A percentile compares a stretch with the other conserved stretches of the same genome.
Conservation (phyloP, 2,888 invertebrate species). For the Lepidocyrtoides sp. region DNA sequence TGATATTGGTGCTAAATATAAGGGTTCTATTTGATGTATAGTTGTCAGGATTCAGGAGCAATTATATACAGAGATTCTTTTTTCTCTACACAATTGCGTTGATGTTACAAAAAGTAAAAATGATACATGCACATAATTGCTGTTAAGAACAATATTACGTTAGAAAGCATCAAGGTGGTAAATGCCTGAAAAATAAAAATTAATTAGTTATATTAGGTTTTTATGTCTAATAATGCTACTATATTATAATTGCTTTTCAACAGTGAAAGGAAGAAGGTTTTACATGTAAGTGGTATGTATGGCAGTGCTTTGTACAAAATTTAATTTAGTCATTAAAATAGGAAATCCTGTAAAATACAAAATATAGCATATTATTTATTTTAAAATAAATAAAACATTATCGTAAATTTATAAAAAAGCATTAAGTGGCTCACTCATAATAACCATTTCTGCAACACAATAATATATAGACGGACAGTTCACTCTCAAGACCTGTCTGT, state of each 20-base stretch:
- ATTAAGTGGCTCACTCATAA: background rate
- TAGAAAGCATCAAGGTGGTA: conserved; percentile 19
- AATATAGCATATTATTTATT: background rate
- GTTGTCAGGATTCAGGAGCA: too few relatives aligned
- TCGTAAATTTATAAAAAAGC: background rate
- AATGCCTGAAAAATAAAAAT: conserved; percentile 32
- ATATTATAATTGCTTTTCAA: background rate
- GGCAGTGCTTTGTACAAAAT: too few relatives aligned
- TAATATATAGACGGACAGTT: background rate
- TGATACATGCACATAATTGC: too few relatives aligned
- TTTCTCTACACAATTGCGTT: too few relatives aligned
- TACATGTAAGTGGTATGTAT: too few relatives aligned
- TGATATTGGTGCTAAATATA: too few relatives aligned
- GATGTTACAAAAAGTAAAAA: too few relatives aligned
- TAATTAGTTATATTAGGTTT: conserved; percentile 8
- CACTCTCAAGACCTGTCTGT: conserved; percentile 13
- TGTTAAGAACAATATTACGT: too few relatives aligned
- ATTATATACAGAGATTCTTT: too few relatives aligned
- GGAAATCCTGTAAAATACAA: conserved; percentile 53
- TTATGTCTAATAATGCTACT: background rate
- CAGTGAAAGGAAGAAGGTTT: conserved; percentile 41
- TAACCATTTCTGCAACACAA: too few relatives aligned
- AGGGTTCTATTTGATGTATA: too few relatives aligned
- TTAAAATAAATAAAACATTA: conserved; percentile 10
- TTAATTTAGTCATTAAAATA: conserved; percentile 62